phyloP scores from a whole-genome alignment of 2,888 invertebrate genomes.

The Arenicola marina region DNA sequence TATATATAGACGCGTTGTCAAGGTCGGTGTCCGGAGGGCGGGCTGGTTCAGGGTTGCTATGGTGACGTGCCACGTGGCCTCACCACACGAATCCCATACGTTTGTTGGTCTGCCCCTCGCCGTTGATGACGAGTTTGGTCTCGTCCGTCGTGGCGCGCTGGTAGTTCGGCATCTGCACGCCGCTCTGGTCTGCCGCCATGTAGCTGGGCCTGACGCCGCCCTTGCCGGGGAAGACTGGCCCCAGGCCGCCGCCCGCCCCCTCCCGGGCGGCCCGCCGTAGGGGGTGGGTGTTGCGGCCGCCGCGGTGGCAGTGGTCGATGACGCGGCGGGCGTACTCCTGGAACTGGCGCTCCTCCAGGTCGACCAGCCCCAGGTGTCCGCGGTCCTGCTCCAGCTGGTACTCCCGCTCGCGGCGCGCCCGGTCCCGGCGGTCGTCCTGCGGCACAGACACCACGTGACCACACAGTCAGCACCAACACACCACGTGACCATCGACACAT shows the following conservation, averaged over 20 bases:
- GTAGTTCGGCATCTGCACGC: constrained; percentile 56
- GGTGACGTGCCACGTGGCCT: no score
- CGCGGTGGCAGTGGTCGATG: constrained; percentile 57
- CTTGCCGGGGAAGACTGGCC: constrained; percentile 29
- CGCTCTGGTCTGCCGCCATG: constrained; percentile 53
- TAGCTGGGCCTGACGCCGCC: constrained; percentile 59
- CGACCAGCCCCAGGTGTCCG: constrained; percentile 51
- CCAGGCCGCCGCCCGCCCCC: constrained; percentile 56
- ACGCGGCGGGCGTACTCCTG: constrained; percentile 47
- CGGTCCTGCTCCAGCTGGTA: constrained; percentile 43
- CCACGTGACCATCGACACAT: no score
- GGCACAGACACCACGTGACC: no score
- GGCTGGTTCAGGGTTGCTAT: no score
- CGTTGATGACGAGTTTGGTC: constrained; percentile 48
- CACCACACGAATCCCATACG: constrained; percentile 60
- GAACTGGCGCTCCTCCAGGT: constrained; percentile 58
- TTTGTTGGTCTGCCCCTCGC: constrained; percentile 45
- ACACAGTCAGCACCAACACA: no score
- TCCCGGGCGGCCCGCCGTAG: constrained; percentile 52
- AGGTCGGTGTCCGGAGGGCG: no score
- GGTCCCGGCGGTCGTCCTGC: not conserved
- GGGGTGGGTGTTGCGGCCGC: constrained; percentile 58
- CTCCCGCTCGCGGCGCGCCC: constrained; percentile 35
- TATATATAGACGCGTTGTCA: no score
- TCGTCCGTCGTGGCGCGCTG: constrained; percentile 51